Evolutionary conservation across 2,113 vertebrate genomes (phyloP).

Genomic region (Lepidiolamprologus cunningtoni): DNA sequence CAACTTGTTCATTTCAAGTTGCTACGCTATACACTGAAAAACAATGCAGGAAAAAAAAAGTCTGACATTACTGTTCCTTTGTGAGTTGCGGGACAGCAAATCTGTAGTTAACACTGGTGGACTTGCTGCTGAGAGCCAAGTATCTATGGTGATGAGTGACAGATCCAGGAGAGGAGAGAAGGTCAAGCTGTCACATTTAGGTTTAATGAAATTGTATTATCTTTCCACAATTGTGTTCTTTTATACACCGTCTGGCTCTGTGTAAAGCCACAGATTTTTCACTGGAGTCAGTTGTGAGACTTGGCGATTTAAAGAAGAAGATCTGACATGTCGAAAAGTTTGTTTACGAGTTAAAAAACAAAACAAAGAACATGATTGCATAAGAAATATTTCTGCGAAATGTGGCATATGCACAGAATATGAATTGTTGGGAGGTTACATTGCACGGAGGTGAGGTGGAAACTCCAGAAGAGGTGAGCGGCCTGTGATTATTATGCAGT

Average conservation of each 20-base stretch:
- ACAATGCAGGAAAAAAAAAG: background rate
- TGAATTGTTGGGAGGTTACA: background rate
- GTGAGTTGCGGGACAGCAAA: background rate
- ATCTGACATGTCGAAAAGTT: accelerated
- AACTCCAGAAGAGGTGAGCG: background rate
- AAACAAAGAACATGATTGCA: background rate
- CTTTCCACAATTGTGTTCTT: background rate
- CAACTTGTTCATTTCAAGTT: background rate
- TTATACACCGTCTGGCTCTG: background rate
- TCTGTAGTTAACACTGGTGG: background rate
- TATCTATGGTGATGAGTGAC: constrained; percentile 41
- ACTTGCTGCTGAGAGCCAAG: constrained; percentile 8
- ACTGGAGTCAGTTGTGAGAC: background rate
- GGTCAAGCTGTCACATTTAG: constrained; percentile 47
- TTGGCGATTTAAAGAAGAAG: background rate
- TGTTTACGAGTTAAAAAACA: background rate
- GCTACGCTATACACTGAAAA: background rate
- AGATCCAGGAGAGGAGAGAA: constrained; percentile 34
- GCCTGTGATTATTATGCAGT: constrained; percentile 24
- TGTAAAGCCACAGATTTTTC: background rate
- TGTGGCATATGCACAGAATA: background rate
- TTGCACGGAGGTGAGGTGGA: background rate
- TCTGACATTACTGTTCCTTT: background rate
- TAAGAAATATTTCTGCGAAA: background rate
- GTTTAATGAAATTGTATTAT: constrained; percentile 10